A percentile compares a stretch with the other conserved stretches of the same genome.
These are phyloP conservation scores for Platysternon megacephalum DNA, from an alignment of 2,113 vertebrate species.

Conservation along the genomic window DNA sequence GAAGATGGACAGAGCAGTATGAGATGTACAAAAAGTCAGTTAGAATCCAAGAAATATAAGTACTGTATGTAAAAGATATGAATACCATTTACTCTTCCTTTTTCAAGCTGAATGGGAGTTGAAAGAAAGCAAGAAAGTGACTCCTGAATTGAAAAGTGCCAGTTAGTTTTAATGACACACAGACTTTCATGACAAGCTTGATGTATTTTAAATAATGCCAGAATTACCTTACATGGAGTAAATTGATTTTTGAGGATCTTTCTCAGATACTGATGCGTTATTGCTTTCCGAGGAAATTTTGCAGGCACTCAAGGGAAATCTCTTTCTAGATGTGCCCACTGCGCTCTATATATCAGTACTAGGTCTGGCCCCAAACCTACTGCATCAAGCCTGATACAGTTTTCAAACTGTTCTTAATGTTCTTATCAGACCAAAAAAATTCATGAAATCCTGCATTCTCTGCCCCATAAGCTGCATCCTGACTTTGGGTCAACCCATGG, in stretches of 20 bases:
- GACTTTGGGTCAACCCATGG: background rate
- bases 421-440: background rate
- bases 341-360: background rate
- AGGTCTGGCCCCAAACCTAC: background rate
- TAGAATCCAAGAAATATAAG: slow-evolving; percentile 45
- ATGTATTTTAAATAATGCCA: slow-evolving; percentile 71
- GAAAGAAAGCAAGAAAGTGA: slow-evolving; percentile 67
- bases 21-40: background rate
- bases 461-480: background rate
- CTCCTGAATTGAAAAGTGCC: slow-evolving; percentile 68
- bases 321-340: background rate
- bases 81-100: slow-evolving; percentile 59
- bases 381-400: background rate
- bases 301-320: background rate
- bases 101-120: slow-evolving; percentile 62
- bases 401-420: background rate
- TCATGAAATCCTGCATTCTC: background rate
- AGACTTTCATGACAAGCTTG: slow-evolving; percentile 71
- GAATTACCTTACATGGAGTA: slow-evolving; percentile 57
- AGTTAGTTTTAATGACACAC: slow-evolving; percentile 69
- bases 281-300: slow-evolving; percentile 56
- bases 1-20: slow-evolving; percentile 7
- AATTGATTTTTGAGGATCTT: slow-evolving; percentile 54
- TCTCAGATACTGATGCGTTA: slow-evolving; percentile 22
- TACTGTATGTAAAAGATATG: slow-evolving; percentile 51